These are phyloP conservation scores for Actinopyga echinites DNA, from an alignment of 53 echinoderm and acorn worm genomes.

Conservation along the genomic window DNA sequence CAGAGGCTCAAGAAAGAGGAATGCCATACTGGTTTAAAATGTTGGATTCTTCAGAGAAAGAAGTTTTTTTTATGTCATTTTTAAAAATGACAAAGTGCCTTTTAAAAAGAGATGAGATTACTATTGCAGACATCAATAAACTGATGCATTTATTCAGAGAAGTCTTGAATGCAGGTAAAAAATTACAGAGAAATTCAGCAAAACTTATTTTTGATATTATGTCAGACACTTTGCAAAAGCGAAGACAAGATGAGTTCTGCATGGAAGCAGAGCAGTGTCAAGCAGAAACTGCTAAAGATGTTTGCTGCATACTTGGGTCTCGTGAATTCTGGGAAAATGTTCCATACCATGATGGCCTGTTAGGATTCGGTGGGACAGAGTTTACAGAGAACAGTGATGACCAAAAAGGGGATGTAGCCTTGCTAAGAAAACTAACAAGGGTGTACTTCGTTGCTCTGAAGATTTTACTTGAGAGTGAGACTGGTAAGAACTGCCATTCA, in stretches of 20 bases:
- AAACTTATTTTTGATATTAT: too few relatives aligned
- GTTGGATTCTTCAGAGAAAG: not conserved
- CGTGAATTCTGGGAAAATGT: too few relatives aligned
- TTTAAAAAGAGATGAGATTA: not conserved
- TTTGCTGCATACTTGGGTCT: too few relatives aligned
- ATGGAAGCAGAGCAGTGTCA: too few relatives aligned
- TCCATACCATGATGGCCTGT: conserved; percentile 30
- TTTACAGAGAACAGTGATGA: not conserved
- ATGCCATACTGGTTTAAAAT: not conserved
- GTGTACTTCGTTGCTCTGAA: conserved; percentile 18
- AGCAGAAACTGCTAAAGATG: too few relatives aligned
- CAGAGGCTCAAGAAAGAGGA: too few relatives aligned
- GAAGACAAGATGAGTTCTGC: too few relatives aligned
- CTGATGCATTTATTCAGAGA: too few relatives aligned
- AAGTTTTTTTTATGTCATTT: not conserved
- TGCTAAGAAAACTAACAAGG: conserved; percentile 46
- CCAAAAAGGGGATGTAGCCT: conserved; percentile 35
- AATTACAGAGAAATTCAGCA: too few relatives aligned
- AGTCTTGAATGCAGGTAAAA: too few relatives aligned
- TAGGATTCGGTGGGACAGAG: conserved; percentile 56
- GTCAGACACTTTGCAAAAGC: too few relatives aligned
- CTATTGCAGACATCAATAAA: too few relatives aligned
- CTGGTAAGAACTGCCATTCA: not conserved
- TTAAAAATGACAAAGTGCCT: conserved; percentile 4
- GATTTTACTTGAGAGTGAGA: not conserved